Evolutionary conservation across 2,888 invertebrate species (phyloP), one percentile per base, ranked within the genome.

Genomic region (Protophormia terraenovae): DNA sequence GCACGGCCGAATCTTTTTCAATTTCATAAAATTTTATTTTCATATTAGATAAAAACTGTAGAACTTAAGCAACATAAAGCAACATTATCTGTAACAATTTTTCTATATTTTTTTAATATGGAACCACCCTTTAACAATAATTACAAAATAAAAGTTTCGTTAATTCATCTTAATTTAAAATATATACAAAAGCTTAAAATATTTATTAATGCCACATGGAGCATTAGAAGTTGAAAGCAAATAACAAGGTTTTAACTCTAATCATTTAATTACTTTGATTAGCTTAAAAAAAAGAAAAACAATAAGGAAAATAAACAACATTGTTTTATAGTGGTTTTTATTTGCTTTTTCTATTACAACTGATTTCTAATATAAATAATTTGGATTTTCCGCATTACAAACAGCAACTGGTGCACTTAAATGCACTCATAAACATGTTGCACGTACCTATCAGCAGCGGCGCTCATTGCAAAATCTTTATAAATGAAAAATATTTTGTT

Each of bases 311-410:
- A 22, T 50, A 22, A 22, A 29, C 27, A 58, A 58, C 7, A 29
- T 8, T 16, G 29, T 29, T 27, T n/a, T 16, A 10, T 29, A n/a
- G 8, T 2, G 2, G 55, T 58, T 29, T 27, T 19, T 58, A 14
- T 27, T 6, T 29, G 5, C n/a, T 19, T 19, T 5, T 16, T 60
- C 19, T 10, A 19, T 16, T 16, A 32, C 32, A 60, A 32, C 8
- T 32, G 10, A 32, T 16, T 60, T 75, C 29, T 53, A 38, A 55
- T 14, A 53, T 7, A 76, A 76, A 78, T 78, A 71, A 78, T 71
- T 71, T 38, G 60, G 78, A 62, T 69, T 78, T 78, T 78, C 78
- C 69, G 69, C 69, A 62, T 69, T 60, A 12, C 32, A 29, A 16
- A 50, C 62, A 53, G 41, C 62, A 78, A 55, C n/a, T 29, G n/a